A percentile compares a stretch with the other conserved stretches of the same genome.
These are phyloP conservation scores for Lithobius niger DNA, from an alignment of 1,140 invertebrate species.

Conservation along the genomic window DNA sequence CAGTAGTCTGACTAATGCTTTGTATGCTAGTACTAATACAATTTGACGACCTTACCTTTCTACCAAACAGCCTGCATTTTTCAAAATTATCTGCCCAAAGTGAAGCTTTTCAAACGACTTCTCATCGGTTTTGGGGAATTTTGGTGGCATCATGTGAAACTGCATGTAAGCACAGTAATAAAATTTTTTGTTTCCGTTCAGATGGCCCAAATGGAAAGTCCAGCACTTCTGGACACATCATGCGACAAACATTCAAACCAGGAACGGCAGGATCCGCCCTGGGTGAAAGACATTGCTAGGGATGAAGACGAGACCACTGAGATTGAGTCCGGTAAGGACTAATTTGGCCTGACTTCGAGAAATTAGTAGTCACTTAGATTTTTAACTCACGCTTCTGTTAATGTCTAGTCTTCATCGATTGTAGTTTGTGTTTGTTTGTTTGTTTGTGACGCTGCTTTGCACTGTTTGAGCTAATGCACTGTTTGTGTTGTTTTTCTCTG, in stretches of 20 bases:
- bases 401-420: not conserved
- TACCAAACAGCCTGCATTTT: too few relatives aligned
- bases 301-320: conserved; percentile 14
- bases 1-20: too few relatives aligned
- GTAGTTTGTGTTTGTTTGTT: not conserved
- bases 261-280: conserved; percentile 48
- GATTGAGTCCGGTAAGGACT: not conserved
- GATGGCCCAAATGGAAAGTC: conserved; percentile 8
- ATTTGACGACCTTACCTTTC: too few relatives aligned
- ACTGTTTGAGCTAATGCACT: too few relatives aligned
- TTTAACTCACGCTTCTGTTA: not conserved
- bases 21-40: too few relatives aligned
- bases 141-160: too few relatives aligned
- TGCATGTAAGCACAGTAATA: too few relatives aligned
- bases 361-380: not conserved
- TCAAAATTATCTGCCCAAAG: too few relatives aligned
- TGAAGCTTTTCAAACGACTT: too few relatives aligned
- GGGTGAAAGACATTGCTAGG: conserved; percentile 49
- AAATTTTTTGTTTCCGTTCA: not conserved
- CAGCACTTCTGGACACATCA: conserved; percentile 5
- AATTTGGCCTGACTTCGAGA: not conserved
- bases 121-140: too few relatives aligned
- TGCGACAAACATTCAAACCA: conserved; percentile 24
- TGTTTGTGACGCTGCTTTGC: not conserved
- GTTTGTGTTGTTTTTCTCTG: too few relatives aligned